phyloP scores from a whole-genome alignment of 1,140 invertebrate genomes.

The Euwallacea similis region DNA sequence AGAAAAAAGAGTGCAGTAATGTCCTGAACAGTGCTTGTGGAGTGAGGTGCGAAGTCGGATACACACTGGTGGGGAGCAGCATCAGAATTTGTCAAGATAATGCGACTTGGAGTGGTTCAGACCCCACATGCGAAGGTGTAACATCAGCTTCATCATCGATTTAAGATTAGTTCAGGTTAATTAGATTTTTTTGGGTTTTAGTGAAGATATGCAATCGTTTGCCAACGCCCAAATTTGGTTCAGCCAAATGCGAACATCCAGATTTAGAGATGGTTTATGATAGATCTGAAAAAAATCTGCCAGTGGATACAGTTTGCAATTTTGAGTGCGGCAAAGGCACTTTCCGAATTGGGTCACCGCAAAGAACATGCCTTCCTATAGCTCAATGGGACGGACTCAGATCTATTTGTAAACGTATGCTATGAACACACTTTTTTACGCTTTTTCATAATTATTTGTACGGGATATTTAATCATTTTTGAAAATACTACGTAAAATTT shows the following conservation, averaged over 20 bases:
- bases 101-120: slow-evolving; percentile 68
- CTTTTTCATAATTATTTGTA: not conserved
- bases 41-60: slow-evolving; percentile 68
- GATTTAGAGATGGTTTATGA: slow-evolving; percentile 51
- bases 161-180: slow-evolving; percentile 1
- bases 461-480: too few species aligned
- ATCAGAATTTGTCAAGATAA: slow-evolving; percentile 67
- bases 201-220: slow-evolving; percentile 66
- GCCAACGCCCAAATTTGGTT: slow-evolving; percentile 60
- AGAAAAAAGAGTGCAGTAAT: slow-evolving; percentile 62
- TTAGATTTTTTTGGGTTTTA: slow-evolving; percentile 47
- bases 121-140: slow-evolving; percentile 62
- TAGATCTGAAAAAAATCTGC: slow-evolving; percentile 38
- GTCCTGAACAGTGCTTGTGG: slow-evolving; percentile 73
- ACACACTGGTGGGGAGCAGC: slow-evolving; percentile 65
- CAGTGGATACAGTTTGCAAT: slow-evolving; percentile 67
- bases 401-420: slow-evolving; percentile 67
- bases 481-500: too few species aligned
- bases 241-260: slow-evolving; percentile 62
- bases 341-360: slow-evolving; percentile 66
- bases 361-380: slow-evolving; percentile 67
- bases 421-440: not conserved
- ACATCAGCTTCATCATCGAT: not conserved
- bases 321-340: slow-evolving; percentile 68
- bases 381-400: slow-evolving; percentile 71